These are phyloP conservation scores for Agapornis canus DNA, from an alignment of 2,797 vertebrate genomes.

Conservation along the genomic window DNA sequence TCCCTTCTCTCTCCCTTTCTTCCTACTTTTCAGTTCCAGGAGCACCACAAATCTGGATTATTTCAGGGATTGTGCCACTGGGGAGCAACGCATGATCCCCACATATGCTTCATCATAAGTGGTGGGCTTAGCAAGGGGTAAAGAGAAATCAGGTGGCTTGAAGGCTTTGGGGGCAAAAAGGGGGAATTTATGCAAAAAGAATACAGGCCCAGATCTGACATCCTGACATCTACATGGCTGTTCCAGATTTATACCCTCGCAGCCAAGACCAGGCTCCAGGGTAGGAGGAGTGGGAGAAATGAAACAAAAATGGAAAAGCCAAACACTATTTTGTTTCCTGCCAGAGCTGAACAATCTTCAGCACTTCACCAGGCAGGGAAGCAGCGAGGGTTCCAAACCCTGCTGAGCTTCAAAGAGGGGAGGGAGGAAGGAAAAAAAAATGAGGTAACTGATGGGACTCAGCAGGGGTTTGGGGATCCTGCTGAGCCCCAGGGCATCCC, in stretches of 20 bases:
- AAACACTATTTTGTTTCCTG: neutral
- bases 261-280: neutral
- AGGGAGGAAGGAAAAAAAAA: neutral
- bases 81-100: neutral
- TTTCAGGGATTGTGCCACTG: neutral
- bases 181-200: neutral
- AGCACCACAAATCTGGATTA: neutral
- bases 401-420: neutral
- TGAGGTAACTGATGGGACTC: neutral
- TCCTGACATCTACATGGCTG: neutral
- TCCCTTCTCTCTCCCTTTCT: neutral
- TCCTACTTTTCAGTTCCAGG: neutral
- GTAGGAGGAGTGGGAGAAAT: constrained; percentile 33
- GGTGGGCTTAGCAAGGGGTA: neutral
- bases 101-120: rapidly evolving
- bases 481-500: neutral
- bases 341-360: neutral
- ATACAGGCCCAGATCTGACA: neutral
- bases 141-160: neutral
- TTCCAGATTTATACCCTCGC: constrained; percentile 8
- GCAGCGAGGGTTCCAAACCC: constrained; percentile 27
- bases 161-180: neutral
- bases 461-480: neutral
- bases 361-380: neutral
- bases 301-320: constrained; percentile 37